A percentile compares a stretch with the other conserved stretches of the same genome.
phyloP scores from a whole-genome alignment of 2,888 invertebrate genomes.

The Clanis bilineata region DNA sequence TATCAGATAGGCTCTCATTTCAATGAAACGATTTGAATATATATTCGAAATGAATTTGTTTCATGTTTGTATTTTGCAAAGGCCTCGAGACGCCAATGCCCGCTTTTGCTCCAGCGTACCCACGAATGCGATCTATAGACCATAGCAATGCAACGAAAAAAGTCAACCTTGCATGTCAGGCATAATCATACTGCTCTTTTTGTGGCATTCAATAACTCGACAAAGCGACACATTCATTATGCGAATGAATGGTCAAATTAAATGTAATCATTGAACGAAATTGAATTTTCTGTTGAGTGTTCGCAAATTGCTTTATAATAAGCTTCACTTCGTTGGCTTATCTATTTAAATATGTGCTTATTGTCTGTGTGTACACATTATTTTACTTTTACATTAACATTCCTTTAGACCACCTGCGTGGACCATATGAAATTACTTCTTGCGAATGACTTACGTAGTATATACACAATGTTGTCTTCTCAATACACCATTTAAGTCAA shows the following conservation, averaged over 20 bases:
- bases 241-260: conserved; percentile 6
- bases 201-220: conserved; percentile 10
- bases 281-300: conserved; percentile 8
- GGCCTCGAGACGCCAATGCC: too few relatives aligned
- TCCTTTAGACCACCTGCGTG: conserved; percentile 66
- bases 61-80: too few relatives aligned
- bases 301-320: conserved; percentile 12
- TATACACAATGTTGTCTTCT: conserved; percentile 21
- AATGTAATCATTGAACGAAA: conserved; percentile 9
- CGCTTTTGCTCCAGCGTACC: too few relatives aligned
- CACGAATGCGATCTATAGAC: too few relatives aligned
- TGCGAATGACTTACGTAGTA: conserved; percentile 36
- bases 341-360: conserved; percentile 28
- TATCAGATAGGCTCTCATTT: too few relatives aligned
- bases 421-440: conserved; percentile 56
- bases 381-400: conserved; percentile 59
- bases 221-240: conserved; percentile 15
- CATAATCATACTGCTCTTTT: not conserved
- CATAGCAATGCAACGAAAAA: too few relatives aligned
- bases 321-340: not conserved
- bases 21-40: too few relatives aligned
- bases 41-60: too few relatives aligned
- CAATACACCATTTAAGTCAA: too few relatives aligned
- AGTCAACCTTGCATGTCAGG: not conserved
- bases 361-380: conserved; percentile 54